These are phyloP conservation scores for Tribolium madens DNA, from an alignment of 1,140 invertebrate species.

Conservation along the genomic window DNA sequence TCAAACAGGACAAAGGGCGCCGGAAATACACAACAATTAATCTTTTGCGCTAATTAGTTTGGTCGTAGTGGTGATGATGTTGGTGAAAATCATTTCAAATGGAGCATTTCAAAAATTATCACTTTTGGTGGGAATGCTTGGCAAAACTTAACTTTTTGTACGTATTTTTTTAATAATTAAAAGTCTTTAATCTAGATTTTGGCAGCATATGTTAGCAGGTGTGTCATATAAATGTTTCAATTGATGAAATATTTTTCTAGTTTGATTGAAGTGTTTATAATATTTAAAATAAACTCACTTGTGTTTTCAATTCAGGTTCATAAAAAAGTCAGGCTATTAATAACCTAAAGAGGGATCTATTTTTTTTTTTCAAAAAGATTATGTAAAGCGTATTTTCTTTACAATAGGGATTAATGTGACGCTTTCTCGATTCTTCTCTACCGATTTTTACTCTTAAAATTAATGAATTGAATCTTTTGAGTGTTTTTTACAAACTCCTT, in stretches of 20 bases:
- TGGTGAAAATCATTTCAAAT: not conserved
- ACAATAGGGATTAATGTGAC: no score
- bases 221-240: conserved; percentile 26
- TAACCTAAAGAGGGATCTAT: not conserved
- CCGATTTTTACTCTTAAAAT: no score
- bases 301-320: conserved; percentile 9
- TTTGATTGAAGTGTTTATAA: conserved; percentile 32
- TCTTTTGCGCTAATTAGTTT: not conserved
- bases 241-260: conserved; percentile 32
- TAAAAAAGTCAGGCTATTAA: conserved; percentile 7
- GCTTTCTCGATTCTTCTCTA: no score
- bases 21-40: not conserved
- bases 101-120: not conserved
- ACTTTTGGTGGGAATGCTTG: no score
- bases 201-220: conserved; percentile 1
- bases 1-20: not conserved
- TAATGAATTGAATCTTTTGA: no score
- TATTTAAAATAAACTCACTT: conserved; percentile 36
- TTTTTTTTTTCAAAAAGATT: conserved; percentile 14
- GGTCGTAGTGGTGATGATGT: not conserved
- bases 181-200: conserved; percentile 26
- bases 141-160: conserved; percentile 16
- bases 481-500: no score
- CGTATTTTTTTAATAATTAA: conserved; percentile 15
- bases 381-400: no score